Base-by-base conservation (phyloP, 2,888 invertebrate species). In the Cactoblastis cactorum region DNA sequence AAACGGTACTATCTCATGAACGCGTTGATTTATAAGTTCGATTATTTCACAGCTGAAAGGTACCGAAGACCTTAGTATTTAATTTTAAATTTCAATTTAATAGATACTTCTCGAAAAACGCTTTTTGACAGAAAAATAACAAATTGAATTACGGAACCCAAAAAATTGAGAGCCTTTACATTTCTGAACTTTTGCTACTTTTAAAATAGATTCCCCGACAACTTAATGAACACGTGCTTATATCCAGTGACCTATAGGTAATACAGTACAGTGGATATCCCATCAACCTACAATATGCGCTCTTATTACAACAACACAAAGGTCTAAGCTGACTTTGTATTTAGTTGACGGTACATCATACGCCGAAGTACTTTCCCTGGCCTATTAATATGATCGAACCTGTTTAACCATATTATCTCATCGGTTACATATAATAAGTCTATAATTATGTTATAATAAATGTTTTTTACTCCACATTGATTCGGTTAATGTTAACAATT, bases 341-440 rank as follows among this genome's bases (percentile, higher is more conserved):
- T n/a, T n/a, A 28, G 14, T 33, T 11, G 34, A 18, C 3, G 33
- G 33, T 33, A 51, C 43, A 15, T 24, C 15, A 50, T 49, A 39
- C 32, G 12, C 33, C 35, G 48, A 54, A 57, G 53, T 53, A 35
- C 48, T 55, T 46, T 52, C 49, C 43, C 28, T 15, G n/a, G 32
- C 41, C 63, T 71, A 72, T 68, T 61, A 70, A 71, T 71, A 71
- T 22, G 37, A 45, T 46, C 52, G 54, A 64, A 55, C 60, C 50
- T 67, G 54, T 49, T 56, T 69, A 67, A 71, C 61, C 69, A 62
- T 63, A 43, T 59, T 58, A 63, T 67, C 58, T 52, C 53, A 56
- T 1, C 14, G 43, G 12, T 12, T 9, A 22, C 14, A 15, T 9
- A 2, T 18, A 19, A 39, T n/a, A n/a, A 12, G 11, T 19, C 3